Percentiles rank a stretch among this genome's conserved stretches.
Evolutionary conservation across 2,113 vertebrate genomes (phyloP).

Genomic region (Psammodynastes pulverulentus): DNA sequence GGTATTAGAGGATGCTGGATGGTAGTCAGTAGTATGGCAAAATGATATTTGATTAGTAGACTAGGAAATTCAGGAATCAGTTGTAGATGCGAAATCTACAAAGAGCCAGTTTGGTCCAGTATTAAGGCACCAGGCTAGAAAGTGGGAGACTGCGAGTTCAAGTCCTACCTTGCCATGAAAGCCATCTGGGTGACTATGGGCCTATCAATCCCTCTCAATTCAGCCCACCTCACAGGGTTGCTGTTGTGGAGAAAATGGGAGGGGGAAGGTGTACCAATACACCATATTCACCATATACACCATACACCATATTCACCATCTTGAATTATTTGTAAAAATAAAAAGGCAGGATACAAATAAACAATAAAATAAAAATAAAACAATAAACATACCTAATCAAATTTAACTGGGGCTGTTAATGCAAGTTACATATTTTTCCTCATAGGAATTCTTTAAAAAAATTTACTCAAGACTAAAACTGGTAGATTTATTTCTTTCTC

Average conservation of each 20-base stretch:
- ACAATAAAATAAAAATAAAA: neutral
- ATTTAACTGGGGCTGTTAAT: neutral
- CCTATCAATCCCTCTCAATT: neutral
- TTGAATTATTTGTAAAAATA: too few species aligned
- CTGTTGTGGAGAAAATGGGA: neutral
- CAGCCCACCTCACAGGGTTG: neutral
- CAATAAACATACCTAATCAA: neutral
- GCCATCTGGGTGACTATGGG: neutral
- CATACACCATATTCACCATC: too few species aligned
- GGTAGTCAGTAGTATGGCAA: neutral
- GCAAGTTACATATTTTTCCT: neutral
- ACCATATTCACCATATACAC: too few species aligned
- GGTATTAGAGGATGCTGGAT: neutral
- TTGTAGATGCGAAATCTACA: neutral
- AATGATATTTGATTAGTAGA: neutral
- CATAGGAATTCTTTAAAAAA: neutral
- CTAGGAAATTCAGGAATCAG: neutral
- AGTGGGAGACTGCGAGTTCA: neutral
- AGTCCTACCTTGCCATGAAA: neutral
- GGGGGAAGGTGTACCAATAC: too few species aligned
- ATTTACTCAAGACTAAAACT: neutral
- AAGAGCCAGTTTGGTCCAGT: neutral
- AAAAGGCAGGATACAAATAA: neutral
- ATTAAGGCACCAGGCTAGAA: neutral
- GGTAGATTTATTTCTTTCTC: neutral